A percentile compares a stretch with the other conserved stretches of the same genome.
phyloP scores from a whole-genome alignment of 2,113 vertebrate species.

The Microtus montanus region DNA sequence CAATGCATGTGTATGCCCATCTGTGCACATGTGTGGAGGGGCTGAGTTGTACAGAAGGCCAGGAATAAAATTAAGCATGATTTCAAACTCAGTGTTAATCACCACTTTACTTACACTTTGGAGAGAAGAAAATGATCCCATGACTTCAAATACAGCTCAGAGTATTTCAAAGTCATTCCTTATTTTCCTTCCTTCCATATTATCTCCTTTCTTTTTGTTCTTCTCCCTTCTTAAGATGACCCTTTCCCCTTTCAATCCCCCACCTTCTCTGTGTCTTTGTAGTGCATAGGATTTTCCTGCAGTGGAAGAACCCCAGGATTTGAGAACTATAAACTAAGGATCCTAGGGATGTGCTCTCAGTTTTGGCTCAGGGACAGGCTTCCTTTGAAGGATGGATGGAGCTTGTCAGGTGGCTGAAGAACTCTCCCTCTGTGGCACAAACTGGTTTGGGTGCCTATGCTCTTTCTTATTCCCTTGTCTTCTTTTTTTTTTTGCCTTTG shows the following conservation, averaged over 20 bases:
- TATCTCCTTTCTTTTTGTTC: background rate
- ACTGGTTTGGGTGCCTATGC: background rate
- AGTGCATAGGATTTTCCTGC: background rate
- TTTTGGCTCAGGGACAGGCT: background rate
- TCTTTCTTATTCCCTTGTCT: background rate
- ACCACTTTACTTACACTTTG: background rate
- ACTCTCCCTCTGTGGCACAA: too few relatives aligned
- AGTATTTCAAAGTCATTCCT: background rate
- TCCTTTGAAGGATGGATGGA: background rate
- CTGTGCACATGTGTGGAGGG: background rate
- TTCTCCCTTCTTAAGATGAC: background rate
- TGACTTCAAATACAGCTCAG: background rate
- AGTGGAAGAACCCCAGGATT: background rate
- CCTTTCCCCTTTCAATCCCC: background rate
- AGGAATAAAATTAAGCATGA: background rate
- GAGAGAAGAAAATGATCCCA: background rate
- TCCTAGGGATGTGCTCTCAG: background rate
- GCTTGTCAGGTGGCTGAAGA: background rate
- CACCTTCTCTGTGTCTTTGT: background rate
- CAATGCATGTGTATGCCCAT: too few relatives aligned
- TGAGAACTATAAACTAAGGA: background rate
- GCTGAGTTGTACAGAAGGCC: background rate
- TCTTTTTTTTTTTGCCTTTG: constrained; percentile 37
- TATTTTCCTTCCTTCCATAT: background rate
- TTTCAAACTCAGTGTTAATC: background rate